These are phyloP conservation scores for Drosophila kuntzei DNA, from an alignment of 2,888 invertebrate species.

Conservation along the genomic window DNA sequence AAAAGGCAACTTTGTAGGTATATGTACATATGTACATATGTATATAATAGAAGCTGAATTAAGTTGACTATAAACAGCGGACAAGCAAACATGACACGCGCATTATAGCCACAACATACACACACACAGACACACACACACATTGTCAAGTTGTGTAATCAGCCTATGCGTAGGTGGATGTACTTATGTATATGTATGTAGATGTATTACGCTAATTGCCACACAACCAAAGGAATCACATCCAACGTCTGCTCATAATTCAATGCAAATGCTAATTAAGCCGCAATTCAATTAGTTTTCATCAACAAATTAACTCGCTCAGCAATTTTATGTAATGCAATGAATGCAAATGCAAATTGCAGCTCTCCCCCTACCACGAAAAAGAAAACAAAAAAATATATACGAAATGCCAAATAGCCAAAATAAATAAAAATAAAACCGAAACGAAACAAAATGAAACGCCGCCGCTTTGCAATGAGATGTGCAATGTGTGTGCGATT, in stretches of 20 bases:
- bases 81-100: conserved; percentile 40
- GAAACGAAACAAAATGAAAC: conserved; percentile 53
- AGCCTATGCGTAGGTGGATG: conserved; percentile 32
- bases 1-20: conserved; percentile 25
- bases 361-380: conserved; percentile 8
- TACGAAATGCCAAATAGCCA: conserved; percentile 64
- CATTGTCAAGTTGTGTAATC: conserved; percentile 49
- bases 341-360: conserved; percentile 69
- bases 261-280: conserved; percentile 57
- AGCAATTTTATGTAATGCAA: conserved; percentile 70
- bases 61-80: conserved; percentile 50
- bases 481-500: conserved; percentile 21
- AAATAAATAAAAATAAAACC: conserved; percentile 54
- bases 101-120: conserved; percentile 39
- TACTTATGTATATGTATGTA: conserved; percentile 9
- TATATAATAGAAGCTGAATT: conserved; percentile 50
- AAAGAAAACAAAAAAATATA: conserved; percentile 21
- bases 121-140: conserved; percentile 16
- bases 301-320: conserved; percentile 61
- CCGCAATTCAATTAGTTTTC: conserved; percentile 60
- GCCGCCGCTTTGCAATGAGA: conserved; percentile 49
- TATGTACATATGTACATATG: conserved; percentile 1
- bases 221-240: conserved; percentile 4
- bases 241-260: conserved; percentile 16
- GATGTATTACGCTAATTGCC: conserved; percentile 3